A percentile compares a stretch with the other conserved stretches of the same genome.
Evolutionary conservation across 2,113 vertebrate species (phyloP).

Genomic region (Australoheros scitulus): DNA sequence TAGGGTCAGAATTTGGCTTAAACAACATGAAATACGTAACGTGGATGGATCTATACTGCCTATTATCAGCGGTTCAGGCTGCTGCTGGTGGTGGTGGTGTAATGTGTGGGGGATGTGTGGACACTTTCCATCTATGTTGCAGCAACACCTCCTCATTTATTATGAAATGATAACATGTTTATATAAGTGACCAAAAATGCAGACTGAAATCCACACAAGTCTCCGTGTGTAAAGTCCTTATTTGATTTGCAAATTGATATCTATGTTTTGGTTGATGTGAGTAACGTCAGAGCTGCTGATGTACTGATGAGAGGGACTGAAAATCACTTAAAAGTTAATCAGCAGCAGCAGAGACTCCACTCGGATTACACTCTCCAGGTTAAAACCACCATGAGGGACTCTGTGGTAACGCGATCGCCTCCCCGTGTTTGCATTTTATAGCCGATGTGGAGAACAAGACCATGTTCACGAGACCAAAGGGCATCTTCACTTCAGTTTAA

Average conservation of each 20-base stretch:
- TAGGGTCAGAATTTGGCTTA: no score
- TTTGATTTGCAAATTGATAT: not conserved
- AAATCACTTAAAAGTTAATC: not conserved
- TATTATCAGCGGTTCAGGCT: not conserved
- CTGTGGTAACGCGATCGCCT: not conserved
- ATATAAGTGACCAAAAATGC: not conserved
- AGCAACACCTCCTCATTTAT: not conserved
- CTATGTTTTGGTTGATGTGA: not conserved
- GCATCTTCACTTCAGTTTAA: not conserved
- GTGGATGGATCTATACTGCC: not conserved
- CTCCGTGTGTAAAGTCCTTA: not conserved
- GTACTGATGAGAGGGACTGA: not conserved
- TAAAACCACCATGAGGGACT: not conserved
- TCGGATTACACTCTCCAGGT: rapidly evolving
- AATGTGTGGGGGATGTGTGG: rapidly evolving
- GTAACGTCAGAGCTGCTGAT: not conserved
- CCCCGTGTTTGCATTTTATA: not conserved
- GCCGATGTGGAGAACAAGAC: no score
- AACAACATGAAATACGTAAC: no score
- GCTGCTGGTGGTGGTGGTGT: not conserved
- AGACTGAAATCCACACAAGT: rapidly evolving
- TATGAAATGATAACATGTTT: not conserved
- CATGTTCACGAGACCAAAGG: not conserved
- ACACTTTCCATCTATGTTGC: not conserved
- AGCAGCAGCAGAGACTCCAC: not conserved